Conservation (phyloP, 92 coral and sea anemone species). For the Zoanthus solanderi region DNA sequence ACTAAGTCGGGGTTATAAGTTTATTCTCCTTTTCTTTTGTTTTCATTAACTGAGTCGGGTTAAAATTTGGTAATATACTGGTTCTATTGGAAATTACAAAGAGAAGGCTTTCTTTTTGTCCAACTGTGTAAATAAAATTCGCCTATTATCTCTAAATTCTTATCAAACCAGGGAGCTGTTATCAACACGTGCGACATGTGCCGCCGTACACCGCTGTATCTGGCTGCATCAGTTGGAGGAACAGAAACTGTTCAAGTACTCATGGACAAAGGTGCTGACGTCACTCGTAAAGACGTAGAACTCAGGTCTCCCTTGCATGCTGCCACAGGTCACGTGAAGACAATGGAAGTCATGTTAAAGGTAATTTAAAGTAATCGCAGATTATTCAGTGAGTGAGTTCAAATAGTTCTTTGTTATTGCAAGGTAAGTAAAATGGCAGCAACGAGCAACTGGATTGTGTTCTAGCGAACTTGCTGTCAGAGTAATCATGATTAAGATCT, state of each 20-base stretch:
- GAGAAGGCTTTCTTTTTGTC: too few relatives aligned
- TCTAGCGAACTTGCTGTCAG: too few relatives aligned
- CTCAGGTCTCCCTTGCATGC: constrained; percentile 82
- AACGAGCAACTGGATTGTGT: too few relatives aligned
- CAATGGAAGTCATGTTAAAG: constrained; percentile 80
- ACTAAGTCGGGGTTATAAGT: too few relatives aligned
- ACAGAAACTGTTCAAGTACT: constrained; percentile 81
- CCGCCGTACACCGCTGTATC: constrained; percentile 77
- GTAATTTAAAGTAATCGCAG: constrained; percentile 22
- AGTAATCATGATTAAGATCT: too few relatives aligned
- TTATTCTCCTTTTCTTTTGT: too few relatives aligned
- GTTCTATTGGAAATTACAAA: too few relatives aligned
- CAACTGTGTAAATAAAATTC: neutral
- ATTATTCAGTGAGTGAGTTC: too few relatives aligned
- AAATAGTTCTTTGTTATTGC: too few relatives aligned
- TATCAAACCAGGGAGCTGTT: constrained; percentile 66
- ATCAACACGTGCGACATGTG: constrained; percentile 74
- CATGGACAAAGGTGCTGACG: constrained; percentile 80
- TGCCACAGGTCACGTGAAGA: constrained; percentile 73
- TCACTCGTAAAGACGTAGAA: constrained; percentile 80
- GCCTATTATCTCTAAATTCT: neutral
- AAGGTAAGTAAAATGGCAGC: too few relatives aligned
- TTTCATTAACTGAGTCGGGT: too few relatives aligned
- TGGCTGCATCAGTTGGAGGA: constrained; percentile 79
- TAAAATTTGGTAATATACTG: too few relatives aligned